These are phyloP conservation scores for Gila orcuttii DNA, from an alignment of 2,113 vertebrate species.

Conservation along the genomic window DNA sequence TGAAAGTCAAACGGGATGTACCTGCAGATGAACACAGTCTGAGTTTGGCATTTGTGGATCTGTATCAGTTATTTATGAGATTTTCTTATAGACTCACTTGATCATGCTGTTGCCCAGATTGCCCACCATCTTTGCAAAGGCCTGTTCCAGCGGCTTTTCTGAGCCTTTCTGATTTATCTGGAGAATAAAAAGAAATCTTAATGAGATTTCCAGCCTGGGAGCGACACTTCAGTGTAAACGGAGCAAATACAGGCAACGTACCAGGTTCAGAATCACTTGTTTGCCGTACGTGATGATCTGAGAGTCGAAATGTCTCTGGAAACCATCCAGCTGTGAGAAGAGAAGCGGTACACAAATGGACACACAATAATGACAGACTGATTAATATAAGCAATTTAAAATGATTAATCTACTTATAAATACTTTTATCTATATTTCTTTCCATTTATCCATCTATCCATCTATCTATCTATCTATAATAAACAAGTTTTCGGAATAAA, in stretches of 20 bases:
- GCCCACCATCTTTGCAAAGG: slow-evolving; percentile 87
- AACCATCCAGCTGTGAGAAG: slow-evolving; percentile 86
- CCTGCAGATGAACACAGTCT: slow-evolving; percentile 65
- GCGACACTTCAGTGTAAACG: too few relatives aligned
- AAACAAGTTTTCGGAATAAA: too few relatives aligned
- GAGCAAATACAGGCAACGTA: too few relatives aligned
- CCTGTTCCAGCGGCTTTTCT: slow-evolving; percentile 90
- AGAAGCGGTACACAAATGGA: background rate
- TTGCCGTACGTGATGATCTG: slow-evolving; percentile 94
- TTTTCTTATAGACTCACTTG: slow-evolving; percentile 73
- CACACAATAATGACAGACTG: background rate
- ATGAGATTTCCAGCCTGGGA: too few relatives aligned
- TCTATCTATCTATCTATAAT: too few relatives aligned
- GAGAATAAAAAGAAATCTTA: slow-evolving; percentile 51
- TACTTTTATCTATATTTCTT: too few relatives aligned
- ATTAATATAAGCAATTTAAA: background rate
- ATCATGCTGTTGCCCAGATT: slow-evolving; percentile 87
- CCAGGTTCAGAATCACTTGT: slow-evolving; percentile 93
- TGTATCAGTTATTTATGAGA: too few relatives aligned
- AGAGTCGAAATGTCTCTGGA: slow-evolving; percentile 96
- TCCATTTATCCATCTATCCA: too few relatives aligned
- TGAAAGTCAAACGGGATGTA: slow-evolving; percentile 95
- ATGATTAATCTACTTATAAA: background rate
- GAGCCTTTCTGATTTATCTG: slow-evolving; percentile 96
- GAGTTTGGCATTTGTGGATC: background rate